A percentile compares a stretch with the other conserved stretches of the same genome.
phyloP scores from a whole-genome alignment of 2,113 vertebrate genomes.

The Tricholaema leucomelas region DNA sequence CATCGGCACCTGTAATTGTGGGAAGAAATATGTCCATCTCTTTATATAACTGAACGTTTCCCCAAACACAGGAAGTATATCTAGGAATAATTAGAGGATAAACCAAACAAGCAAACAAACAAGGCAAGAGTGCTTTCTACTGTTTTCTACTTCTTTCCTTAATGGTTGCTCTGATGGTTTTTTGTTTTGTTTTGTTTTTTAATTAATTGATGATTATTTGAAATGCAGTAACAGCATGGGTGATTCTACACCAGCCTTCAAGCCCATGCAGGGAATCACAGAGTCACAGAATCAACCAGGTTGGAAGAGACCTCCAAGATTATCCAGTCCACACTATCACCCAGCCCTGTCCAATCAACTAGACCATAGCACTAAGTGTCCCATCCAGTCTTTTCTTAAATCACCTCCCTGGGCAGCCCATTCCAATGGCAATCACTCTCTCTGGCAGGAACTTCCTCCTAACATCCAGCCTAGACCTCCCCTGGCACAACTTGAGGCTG shows the following conservation, averaged over 20 bases:
- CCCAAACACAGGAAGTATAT: neutral
- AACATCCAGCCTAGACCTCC: too few species aligned
- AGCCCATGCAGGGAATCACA: neutral
- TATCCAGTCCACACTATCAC: too few species aligned
- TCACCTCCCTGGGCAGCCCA: too few species aligned
- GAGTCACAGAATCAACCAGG: too few species aligned
- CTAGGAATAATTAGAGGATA: neutral
- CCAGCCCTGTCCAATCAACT: too few species aligned
- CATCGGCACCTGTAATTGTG: neutral
- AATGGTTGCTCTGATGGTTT: neutral
- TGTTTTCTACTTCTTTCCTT: neutral
- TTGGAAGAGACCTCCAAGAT: too few species aligned
- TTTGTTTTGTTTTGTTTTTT: neutral
- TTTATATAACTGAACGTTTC: neutral
- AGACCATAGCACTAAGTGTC: too few species aligned
- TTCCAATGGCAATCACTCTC: too few species aligned
- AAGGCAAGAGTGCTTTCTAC: neutral
- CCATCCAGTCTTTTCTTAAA: too few species aligned
- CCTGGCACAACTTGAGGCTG: too few species aligned
- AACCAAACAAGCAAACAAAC: too few species aligned
- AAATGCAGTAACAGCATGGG: neutral
- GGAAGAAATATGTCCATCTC: neutral
- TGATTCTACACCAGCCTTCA: neutral
- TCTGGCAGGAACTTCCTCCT: too few species aligned
- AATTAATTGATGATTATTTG: neutral